These are phyloP conservation scores for Apamea monoglypha DNA, from an alignment of 2,888 invertebrate genomes.

Conservation along the genomic window DNA sequence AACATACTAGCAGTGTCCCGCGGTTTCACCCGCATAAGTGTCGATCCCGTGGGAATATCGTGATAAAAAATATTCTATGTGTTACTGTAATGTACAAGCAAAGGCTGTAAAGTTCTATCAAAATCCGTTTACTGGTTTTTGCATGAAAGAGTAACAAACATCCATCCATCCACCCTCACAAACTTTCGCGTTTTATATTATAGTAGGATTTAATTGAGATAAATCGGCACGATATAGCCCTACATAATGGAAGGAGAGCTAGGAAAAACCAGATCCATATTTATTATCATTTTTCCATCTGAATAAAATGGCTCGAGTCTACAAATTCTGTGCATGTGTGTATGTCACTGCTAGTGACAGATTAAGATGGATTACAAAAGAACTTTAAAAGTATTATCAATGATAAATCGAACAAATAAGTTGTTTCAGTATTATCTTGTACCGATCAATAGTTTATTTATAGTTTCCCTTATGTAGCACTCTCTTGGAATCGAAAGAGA, in stretches of 20 bases:
- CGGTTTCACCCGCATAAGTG: not conserved
- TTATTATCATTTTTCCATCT: not conserved
- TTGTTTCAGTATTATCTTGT: not conserved
- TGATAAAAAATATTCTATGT: not conserved
- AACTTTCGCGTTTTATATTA: not conserved
- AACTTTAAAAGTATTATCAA: not conserved
- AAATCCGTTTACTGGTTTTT: too few relatives aligned
- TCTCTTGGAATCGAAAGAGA: too few relatives aligned
- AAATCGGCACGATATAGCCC: not conserved
- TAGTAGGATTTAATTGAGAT: not conserved
- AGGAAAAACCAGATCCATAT: not conserved
- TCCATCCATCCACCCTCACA: not conserved
- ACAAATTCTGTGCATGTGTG: not conserved
- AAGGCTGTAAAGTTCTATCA: too few relatives aligned
- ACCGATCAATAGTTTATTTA: slow-evolving; percentile 10
- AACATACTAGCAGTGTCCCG: not conserved
- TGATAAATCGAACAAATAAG: slow-evolving; percentile 12
- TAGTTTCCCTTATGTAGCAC: not conserved
- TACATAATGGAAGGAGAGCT: not conserved
- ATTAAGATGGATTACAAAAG: not conserved
- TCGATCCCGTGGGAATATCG: not conserved
- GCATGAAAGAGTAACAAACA: not conserved
- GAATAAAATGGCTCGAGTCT: not conserved
- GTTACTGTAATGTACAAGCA: too few relatives aligned
- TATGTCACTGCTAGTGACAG: not conserved